Evolutionary conservation across 2,113 vertebrate species (phyloP).

Genomic region (Romanogobio albipinnatus): DNA sequence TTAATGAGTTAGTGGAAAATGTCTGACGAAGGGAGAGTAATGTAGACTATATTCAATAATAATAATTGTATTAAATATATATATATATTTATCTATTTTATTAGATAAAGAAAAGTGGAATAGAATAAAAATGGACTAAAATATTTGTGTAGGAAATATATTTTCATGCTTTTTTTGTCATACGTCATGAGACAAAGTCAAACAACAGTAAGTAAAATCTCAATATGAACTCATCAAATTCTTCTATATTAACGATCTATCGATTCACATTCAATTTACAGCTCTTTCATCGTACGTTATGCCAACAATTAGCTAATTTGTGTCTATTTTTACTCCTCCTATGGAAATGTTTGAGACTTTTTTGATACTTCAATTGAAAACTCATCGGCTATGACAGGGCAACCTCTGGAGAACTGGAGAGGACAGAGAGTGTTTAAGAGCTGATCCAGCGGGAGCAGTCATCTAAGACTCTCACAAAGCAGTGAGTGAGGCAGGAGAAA

Average conservation of each 20-base stretch:
- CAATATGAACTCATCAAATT: neutral
- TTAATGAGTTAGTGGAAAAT: too few relatives aligned
- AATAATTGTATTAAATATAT: too few relatives aligned
- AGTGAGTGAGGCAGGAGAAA: conserved; percentile 74
- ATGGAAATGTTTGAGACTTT: neutral
- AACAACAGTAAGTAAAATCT: neutral
- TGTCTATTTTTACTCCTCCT: neutral
- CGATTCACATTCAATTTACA: neutral
- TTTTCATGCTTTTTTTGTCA: too few relatives aligned
- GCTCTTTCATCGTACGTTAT: neutral
- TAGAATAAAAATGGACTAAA: too few relatives aligned
- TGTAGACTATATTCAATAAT: too few relatives aligned
- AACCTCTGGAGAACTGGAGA: neutral
- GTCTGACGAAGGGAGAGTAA: too few relatives aligned
- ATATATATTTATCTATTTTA: too few relatives aligned
- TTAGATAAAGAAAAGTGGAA: too few relatives aligned
- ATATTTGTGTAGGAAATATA: too few relatives aligned
- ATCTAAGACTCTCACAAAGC: conserved; percentile 73
- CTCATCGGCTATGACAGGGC: neutral
- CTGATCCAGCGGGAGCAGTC: conserved; percentile 69
- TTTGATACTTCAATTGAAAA: neutral
- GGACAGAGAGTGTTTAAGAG: neutral
- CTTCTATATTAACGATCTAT: neutral
- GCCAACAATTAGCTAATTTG: neutral
- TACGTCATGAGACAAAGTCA: neutral